A percentile compares a stretch with the other conserved stretches of the same genome.
These are phyloP conservation scores for Donacobius atricapilla DNA, from an alignment of 2,113 vertebrate species.

Conservation along the genomic window DNA sequence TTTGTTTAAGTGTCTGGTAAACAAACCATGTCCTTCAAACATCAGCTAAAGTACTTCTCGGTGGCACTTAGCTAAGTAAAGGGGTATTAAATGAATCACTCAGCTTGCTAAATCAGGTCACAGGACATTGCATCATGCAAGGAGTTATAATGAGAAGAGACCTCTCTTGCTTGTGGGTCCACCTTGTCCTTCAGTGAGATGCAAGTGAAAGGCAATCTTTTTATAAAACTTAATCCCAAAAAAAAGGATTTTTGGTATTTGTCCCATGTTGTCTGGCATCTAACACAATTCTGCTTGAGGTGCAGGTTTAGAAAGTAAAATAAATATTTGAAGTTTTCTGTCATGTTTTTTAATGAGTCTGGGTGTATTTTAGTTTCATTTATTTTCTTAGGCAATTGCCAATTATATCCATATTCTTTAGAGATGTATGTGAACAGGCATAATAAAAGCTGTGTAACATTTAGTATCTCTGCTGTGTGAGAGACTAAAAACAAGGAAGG, in stretches of 20 bases:
- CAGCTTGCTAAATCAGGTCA: neutral
- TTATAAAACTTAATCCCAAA: neutral
- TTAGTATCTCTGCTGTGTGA: constrained; percentile 5
- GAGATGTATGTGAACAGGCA: neutral
- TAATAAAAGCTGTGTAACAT: constrained; percentile 8
- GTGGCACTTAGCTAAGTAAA: neutral
- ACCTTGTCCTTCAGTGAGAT: neutral
- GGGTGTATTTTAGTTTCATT: neutral
- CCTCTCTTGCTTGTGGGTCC: neutral
- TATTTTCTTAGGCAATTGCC: constrained; percentile 12
- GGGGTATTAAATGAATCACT: neutral
- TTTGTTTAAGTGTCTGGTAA: neutral
- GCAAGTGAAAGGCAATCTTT: neutral
- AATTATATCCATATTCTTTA: neutral
- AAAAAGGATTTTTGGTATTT: neutral
- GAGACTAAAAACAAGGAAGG: neutral
- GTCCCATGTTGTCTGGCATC: neutral
- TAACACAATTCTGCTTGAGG: neutral
- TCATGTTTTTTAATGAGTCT: neutral
- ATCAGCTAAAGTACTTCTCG: neutral
- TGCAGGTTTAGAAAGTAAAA: neutral
- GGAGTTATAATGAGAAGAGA: neutral
- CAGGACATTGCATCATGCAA: neutral
- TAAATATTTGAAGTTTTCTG: neutral
- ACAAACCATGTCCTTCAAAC: neutral